These are phyloP conservation scores for Cavia aperea DNA, from an alignment of 2,113 vertebrate species.

Conservation along the genomic window DNA sequence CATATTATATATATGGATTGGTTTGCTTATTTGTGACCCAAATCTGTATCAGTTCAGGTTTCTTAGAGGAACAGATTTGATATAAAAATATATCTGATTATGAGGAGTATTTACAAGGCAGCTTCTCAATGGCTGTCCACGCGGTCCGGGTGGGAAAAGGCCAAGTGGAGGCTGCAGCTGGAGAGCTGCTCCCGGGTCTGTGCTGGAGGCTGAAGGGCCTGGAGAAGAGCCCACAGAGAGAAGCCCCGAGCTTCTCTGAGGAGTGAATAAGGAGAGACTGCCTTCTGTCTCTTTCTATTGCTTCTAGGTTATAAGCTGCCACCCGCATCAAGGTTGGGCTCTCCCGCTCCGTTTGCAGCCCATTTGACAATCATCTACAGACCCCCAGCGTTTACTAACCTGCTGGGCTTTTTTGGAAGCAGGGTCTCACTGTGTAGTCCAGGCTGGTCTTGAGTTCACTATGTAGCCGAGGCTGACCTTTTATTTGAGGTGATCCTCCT, in stretches of 20 bases:
- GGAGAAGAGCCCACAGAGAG: too few species aligned
- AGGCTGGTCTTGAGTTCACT: neutral
- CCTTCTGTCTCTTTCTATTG: neutral
- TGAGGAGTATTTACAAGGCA: neutral
- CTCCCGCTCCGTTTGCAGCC: neutral
- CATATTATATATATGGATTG: too few species aligned
- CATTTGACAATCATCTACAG: neutral
- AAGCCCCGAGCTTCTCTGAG: neutral
- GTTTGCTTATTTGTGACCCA: too few species aligned
- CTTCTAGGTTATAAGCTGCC: neutral
- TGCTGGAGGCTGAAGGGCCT: too few species aligned
- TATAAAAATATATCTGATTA: neutral
- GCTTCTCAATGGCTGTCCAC: neutral
- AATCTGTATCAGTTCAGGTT: neutral
- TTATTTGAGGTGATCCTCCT: neutral
- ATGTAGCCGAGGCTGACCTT: neutral
- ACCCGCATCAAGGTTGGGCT: neutral
- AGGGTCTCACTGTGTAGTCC: neutral
- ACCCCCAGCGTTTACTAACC: neutral
- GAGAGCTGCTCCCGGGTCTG: neutral
- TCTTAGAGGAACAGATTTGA: neutral
- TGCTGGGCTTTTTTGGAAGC: neutral
- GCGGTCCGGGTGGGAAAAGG: too few species aligned
- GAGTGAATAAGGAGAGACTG: neutral
- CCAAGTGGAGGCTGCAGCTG: neutral